phyloP scores from a whole-genome alignment of 2,888 invertebrate genomes.

The Drosophila lutescens region DNA sequence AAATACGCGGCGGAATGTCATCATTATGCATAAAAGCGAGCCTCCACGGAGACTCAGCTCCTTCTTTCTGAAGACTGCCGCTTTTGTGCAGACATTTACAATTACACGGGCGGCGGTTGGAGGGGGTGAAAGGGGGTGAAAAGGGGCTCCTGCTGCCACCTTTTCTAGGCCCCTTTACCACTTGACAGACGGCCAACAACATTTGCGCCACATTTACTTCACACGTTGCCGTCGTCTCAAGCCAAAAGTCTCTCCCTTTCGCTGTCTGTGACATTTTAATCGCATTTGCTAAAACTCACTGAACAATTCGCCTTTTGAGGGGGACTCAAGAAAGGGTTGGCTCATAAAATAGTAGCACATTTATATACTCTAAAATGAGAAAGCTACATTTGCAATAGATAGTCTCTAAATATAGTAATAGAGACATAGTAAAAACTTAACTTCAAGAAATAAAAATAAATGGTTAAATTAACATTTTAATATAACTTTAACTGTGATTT shows the following conservation, averaged over 20 bases:
- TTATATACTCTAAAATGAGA: slow-evolving; percentile 16
- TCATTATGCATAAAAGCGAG: slow-evolving; percentile 75
- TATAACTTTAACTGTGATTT: too few relatives aligned
- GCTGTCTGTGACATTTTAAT: slow-evolving; percentile 81
- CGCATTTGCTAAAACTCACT: slow-evolving; percentile 84
- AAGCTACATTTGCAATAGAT: too few relatives aligned
- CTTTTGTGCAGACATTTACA: slow-evolving; percentile 55
- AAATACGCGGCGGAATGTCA: slow-evolving; percentile 82
- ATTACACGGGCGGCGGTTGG: slow-evolving; percentile 40
- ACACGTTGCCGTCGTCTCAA: slow-evolving; percentile 60
- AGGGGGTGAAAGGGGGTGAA: neutral
- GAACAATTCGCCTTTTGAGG: slow-evolving; percentile 76
- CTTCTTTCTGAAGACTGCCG: slow-evolving; percentile 41
- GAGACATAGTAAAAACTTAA: too few relatives aligned
- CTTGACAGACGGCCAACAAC: slow-evolving; percentile 74
- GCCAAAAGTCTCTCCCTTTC: slow-evolving; percentile 67
- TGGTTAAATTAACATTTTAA: neutral
- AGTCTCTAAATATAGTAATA: too few relatives aligned
- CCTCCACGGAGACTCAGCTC: slow-evolving; percentile 26
- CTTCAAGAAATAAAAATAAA: too few relatives aligned
- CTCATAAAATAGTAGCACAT: neutral
- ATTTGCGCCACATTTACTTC: slow-evolving; percentile 74
- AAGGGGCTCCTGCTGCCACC: slow-evolving; percentile 6
- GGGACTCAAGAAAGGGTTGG: slow-evolving; percentile 12
- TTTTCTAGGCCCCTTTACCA: slow-evolving; percentile 32